These are phyloP conservation scores for Gambusia affinis DNA, from an alignment of 2,113 vertebrate species.

Conservation along the genomic window DNA sequence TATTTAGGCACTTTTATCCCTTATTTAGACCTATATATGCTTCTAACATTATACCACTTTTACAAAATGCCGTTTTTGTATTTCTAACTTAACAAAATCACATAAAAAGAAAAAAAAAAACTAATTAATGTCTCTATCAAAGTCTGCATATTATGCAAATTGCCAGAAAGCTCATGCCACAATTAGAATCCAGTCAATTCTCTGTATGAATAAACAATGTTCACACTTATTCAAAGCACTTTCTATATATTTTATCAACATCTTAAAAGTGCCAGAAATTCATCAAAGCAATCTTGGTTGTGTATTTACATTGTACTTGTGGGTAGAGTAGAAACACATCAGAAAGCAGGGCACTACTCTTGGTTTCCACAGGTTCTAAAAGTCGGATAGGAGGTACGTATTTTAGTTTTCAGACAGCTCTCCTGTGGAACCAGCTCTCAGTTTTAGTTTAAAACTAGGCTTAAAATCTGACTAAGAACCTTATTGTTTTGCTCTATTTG, in stretches of 20 bases:
- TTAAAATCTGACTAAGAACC: too few relatives aligned
- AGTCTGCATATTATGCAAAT: neutral
- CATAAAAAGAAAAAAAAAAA: neutral
- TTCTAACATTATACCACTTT: neutral
- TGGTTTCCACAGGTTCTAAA: too few relatives aligned
- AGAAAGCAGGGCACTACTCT: neutral
- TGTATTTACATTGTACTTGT: neutral
- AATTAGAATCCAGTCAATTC: too few relatives aligned
- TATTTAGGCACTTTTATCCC: too few relatives aligned
- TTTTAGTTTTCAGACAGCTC: too few relatives aligned
- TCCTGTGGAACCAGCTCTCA: too few relatives aligned
- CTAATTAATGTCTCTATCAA: neutral
- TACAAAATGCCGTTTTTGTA: neutral
- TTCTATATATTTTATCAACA: too few relatives aligned
- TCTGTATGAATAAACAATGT: too few relatives aligned
- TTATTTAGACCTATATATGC: neutral
- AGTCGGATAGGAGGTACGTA: too few relatives aligned
- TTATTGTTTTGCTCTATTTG: too few relatives aligned
- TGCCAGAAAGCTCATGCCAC: neutral
- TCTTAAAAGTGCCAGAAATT: neutral
- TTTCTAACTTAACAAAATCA: neutral
- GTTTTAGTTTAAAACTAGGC: too few relatives aligned
- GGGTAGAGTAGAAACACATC: too few relatives aligned
- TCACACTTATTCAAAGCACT: neutral
- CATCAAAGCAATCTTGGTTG: neutral